Evolutionary conservation across 2,797 vertebrate genomes (phyloP).

Genomic region (Rhynchotus rufescens): DNA sequence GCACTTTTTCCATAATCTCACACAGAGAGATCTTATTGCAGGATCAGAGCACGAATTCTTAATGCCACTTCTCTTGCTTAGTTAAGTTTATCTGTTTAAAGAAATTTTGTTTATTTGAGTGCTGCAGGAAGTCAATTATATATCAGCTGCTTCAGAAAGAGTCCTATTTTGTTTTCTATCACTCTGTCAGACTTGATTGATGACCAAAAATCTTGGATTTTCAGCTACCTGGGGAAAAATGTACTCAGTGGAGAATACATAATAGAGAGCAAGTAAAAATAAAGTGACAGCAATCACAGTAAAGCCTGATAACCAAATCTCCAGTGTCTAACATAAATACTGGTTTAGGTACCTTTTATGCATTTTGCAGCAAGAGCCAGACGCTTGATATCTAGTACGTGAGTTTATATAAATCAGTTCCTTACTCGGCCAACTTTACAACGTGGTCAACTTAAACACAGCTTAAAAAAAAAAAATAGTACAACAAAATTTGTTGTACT

Average conservation of each 20-base stretch:
- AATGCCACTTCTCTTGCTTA: background rate
- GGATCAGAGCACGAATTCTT: background rate
- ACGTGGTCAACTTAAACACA: conserved; percentile 41
- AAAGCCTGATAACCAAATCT: conserved; percentile 61
- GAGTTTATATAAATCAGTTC: conserved; percentile 63
- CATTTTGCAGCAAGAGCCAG: conserved; percentile 51
- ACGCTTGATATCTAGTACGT: conserved; percentile 48
- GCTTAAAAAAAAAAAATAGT: conserved; percentile 13
- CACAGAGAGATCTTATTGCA: background rate
- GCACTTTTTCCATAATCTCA: background rate
- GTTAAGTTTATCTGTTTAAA: background rate
- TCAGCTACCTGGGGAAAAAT: conserved; percentile 40
- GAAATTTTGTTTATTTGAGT: conserved; percentile 6
- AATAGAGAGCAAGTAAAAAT: conserved; percentile 61
- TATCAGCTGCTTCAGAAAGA: background rate
- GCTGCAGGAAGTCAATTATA: conserved; percentile 30
- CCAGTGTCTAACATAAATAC: conserved; percentile 59
- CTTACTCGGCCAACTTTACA: conserved; percentile 41
- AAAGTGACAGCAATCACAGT: conserved; percentile 56
- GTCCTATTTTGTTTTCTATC: conserved; percentile 43
- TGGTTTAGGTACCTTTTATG: conserved; percentile 17
- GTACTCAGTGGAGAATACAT: background rate
- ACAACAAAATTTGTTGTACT: too few species aligned
- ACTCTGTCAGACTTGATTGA: conserved; percentile 17
- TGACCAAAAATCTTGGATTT: conserved; percentile 45